Conservation (phyloP, 1,140 invertebrate species). For the Euura saliciscinereae region DNA sequence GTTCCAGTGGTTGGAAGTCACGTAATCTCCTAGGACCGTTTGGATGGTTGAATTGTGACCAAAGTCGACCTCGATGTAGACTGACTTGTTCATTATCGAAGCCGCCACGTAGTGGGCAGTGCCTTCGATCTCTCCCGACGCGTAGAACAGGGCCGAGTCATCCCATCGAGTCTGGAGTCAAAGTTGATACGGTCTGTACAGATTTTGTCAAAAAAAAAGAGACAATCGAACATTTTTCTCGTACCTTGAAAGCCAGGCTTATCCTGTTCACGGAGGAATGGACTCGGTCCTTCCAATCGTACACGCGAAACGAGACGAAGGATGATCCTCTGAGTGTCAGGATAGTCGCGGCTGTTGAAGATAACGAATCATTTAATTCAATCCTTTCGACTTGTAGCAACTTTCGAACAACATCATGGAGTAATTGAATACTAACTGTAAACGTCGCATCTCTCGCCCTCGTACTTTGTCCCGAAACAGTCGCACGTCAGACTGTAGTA, state of each 20-base stretch:
- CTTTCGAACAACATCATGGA: not conserved
- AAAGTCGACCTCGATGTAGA: constrained; percentile 83
- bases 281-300: constrained; percentile 90
- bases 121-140: constrained; percentile 81
- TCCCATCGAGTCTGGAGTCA: constrained; percentile 76
- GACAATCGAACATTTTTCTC: not conserved
- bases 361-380: constrained; percentile 12
- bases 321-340: constrained; percentile 88
- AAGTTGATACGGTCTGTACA: constrained; percentile 1
- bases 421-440: constrained; percentile 72
- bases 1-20: constrained; percentile 83
- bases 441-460: constrained; percentile 88
- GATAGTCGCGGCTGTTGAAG: constrained; percentile 76
- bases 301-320: constrained; percentile 90
- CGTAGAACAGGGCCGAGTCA: constrained; percentile 86
- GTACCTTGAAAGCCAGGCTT: constrained; percentile 86
- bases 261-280: constrained; percentile 86
- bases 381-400: not conserved
- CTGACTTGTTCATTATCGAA: constrained; percentile 77
- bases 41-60: constrained; percentile 74
- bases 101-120: constrained; percentile 83
- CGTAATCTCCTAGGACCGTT: constrained; percentile 69
- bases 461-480: constrained; percentile 90
- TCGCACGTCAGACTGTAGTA: constrained; percentile 86
- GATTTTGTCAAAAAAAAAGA: constrained; percentile 9